Evolutionary conservation across 2,888 invertebrate genomes (phyloP), one percentile per base, ranked within the genome.

Genomic region (Arctia plantaginis): DNA sequence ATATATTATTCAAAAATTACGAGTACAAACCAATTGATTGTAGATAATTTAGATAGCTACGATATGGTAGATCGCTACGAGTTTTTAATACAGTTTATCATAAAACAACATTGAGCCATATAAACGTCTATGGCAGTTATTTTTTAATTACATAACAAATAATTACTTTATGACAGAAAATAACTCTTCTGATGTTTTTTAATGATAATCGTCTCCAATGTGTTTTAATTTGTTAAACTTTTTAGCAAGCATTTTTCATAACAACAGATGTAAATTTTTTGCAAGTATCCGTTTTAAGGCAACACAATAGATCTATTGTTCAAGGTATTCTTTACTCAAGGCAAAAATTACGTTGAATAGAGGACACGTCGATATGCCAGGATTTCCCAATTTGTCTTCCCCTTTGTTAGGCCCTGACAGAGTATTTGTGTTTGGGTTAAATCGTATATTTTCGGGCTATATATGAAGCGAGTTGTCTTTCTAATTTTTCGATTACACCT

Each of bases 301-400:
- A 78, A 10, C 67, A 82, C 80, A 84, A 82, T 78, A 78, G 76
- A 65, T 64, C 85, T 77, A 85, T 91, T 89, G 89, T 90, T 88
- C 84, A 84, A 79, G 82, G 83, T 80, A 81, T 89, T 91, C 89
- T 90, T 87, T n/a, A 55, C 51, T n/a, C 12, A 7, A n/a, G 75
- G 87, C 84, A 87, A 92, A 91, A 92, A 93, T 92, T 90, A 89
- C 87, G 76, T 78, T 80, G 86, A 90, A 92, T 92, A 93, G 93
- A 80, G 88, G 86, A 88, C 86, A 87, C 80, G 90, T 88, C 91
- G 87, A 92, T 91, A 90, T 87, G 89, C 87, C 88, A 87, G 84
- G 89, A 86, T 89, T 90, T 88, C 88, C 89, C 90, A 91, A 93
- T 93, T 93, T 92, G 90, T 91, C 90, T 90, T 82, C 84, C 79